Conservation (phyloP, 2,797 vertebrate species). For the Coranthus polyacanthus region DNA sequence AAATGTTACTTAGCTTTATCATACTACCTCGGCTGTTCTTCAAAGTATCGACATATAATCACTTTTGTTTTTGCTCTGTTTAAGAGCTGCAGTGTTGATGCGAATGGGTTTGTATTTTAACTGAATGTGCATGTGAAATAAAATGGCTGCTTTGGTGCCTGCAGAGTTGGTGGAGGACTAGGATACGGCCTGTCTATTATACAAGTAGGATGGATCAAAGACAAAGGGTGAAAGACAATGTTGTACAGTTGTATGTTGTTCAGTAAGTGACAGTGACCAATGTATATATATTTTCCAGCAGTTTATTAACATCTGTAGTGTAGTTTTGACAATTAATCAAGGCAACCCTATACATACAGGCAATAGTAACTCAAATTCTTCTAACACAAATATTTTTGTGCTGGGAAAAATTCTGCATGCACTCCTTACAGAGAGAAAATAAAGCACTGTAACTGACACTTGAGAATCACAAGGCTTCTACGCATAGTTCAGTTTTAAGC, state of each 20-base stretch:
- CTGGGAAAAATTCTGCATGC: constrained; percentile 77
- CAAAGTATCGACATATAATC: not conserved
- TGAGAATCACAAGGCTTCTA: constrained; percentile 51
- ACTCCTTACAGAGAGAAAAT: constrained; percentile 63
- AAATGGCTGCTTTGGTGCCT: constrained; percentile 6
- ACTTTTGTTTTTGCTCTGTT: too few species aligned
- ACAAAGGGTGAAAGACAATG: not conserved
- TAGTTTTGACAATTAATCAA: constrained; percentile 74
- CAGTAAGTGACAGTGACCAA: constrained; percentile 12
- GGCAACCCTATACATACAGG: constrained; percentile 71
- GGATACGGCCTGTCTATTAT: not conserved
- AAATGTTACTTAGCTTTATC: not conserved
- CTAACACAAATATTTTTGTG: constrained; percentile 52
- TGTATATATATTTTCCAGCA: constrained; percentile 35
- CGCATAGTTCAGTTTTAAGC: constrained; percentile 46
- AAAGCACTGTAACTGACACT: constrained; percentile 67
- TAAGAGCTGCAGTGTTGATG: constrained; percentile 3
- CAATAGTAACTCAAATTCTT: constrained; percentile 58
- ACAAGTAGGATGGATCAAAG: not conserved
- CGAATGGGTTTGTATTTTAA: not conserved
- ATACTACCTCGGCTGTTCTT: constrained; percentile 5
- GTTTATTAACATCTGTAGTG: constrained; percentile 82
- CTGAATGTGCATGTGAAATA: constrained; percentile 17
- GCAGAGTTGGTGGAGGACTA: not conserved
- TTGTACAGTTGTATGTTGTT: not conserved